Base-by-base conservation (phyloP, 2,888 invertebrate species). In the Caenorhabditis sp. region DNA sequence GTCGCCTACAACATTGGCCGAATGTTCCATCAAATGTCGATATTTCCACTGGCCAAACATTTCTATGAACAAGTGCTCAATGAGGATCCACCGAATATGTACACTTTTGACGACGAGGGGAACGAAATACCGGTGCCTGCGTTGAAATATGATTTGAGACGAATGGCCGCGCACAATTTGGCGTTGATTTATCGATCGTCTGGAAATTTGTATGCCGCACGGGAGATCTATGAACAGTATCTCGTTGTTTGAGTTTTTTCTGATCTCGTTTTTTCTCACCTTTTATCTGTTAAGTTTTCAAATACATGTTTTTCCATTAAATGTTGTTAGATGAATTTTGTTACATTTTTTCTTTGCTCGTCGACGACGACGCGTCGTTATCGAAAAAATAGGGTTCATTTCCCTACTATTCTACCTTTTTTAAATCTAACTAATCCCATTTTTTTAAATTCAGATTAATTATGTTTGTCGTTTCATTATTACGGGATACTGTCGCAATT, bases 161-260 rank as follows among this genome's bases (percentile, higher is more conserved):
- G 78, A 14, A 73, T 83, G 66, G 84, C 87, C 23, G 88, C 88
- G 8, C 86, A 88, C 75, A 88, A 88, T 61, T 73, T 88, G 50
- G 83, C 86, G 7, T 65, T 84, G 31, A 86, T 88, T 59, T 88
- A 87, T 71, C 74, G 82, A 26, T 68, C 78, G n/a, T 82, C 81
- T 67, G 85, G 86, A 56, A 88, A 88, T 60, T 61, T 71, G 4
- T 67, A 65, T 17, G 68, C 85, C 23, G 88, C 88, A 8, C 59
- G 84, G 26, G 65, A 79, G 12, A 72, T 87, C 31, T 79, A 86
- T 65, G 84, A 87, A 63, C 79, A 83, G 61, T 87, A 84, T 73
- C 79, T 85, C 59, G 78, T 80, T 59, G 76, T 87, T 63, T 86
- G 64, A 80, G 59, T n/a, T 7, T 12, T 36, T 67, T 53, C 66